phyloP scores from a whole-genome alignment of 2,113 vertebrate species.

The Vulpes lagopus region DNA sequence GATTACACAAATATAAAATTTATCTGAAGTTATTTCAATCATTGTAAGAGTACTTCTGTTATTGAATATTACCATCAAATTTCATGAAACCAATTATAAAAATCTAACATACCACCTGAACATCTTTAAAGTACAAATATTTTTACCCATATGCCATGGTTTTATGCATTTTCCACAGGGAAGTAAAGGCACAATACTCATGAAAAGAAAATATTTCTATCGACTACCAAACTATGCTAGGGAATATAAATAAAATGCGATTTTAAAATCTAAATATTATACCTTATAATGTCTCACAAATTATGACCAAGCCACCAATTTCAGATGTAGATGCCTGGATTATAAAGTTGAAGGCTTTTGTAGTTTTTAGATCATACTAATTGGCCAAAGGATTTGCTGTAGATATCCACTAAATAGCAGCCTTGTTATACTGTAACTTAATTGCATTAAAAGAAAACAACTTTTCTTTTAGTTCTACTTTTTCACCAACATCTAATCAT shows the following conservation, averaged over 20 bases:
- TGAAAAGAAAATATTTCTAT: constrained; percentile 47
- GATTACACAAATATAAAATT: constrained; percentile 32
- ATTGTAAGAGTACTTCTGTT: background rate
- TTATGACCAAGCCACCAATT: constrained; percentile 49
- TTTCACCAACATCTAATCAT: constrained; percentile 61
- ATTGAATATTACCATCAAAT: constrained; percentile 46
- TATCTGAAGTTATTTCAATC: constrained; percentile 35
- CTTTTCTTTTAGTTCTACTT: constrained; percentile 54
- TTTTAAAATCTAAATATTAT: constrained; percentile 66
- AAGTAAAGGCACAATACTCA: constrained; percentile 55
- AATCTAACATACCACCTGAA: constrained; percentile 56
- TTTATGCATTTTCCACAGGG: constrained; percentile 55
- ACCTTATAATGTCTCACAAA: constrained; percentile 67
- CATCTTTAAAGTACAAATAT: constrained; percentile 57
- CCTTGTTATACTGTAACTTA: constrained; percentile 41
- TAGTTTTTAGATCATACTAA: constrained; percentile 49
- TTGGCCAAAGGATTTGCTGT: constrained; percentile 54
- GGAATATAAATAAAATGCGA: constrained; percentile 68
- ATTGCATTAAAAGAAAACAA: constrained; percentile 55
- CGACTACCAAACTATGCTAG: constrained; percentile 51
- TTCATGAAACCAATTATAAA: constrained; percentile 46
- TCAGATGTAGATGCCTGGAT: constrained; percentile 50
- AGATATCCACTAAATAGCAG: constrained; percentile 10
- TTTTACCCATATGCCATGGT: background rate
- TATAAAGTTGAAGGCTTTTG: constrained; percentile 36